Percentiles rank a stretch among this genome's conserved stretches.
These are phyloP conservation scores for Pogonus chalceus DNA, from an alignment of 1,140 invertebrate genomes.

Conservation along the genomic window DNA sequence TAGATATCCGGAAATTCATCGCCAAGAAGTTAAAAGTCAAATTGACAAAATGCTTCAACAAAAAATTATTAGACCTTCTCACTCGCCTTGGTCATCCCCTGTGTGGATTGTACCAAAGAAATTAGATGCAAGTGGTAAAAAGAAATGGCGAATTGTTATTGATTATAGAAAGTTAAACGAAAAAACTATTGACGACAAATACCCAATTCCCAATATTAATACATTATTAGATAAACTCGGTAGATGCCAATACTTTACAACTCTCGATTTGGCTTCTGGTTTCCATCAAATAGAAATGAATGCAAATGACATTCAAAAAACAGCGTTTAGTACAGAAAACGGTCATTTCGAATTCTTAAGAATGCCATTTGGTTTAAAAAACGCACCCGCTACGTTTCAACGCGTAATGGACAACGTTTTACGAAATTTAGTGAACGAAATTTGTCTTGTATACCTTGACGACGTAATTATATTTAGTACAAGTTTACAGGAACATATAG, in stretches of 20 bases:
- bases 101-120: slow-evolving; percentile 30
- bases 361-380: slow-evolving; percentile 33
- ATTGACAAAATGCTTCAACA: too few species aligned
- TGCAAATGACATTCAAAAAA: slow-evolving; percentile 28
- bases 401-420: slow-evolving; percentile 33
- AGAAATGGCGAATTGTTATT: slow-evolving; percentile 16
- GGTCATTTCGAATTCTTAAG: slow-evolving; percentile 32
- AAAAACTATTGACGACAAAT: slow-evolving; percentile 16
- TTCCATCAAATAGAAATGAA: slow-evolving; percentile 40
- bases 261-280: slow-evolving; percentile 35
- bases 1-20: too few species aligned
- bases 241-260: slow-evolving; percentile 29
- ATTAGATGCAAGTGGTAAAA: slow-evolving; percentile 16
- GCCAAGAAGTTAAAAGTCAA: too few species aligned
- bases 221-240: slow-evolving; percentile 32
- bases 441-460: slow-evolving; percentile 31
- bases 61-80: too few species aligned
- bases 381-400: slow-evolving; percentile 35
- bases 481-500: slow-evolving; percentile 19
- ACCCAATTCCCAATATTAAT: slow-evolving; percentile 16
- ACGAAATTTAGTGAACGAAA: slow-evolving; percentile 21
- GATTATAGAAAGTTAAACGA: slow-evolving; percentile 18
- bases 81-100: too few species aligned
- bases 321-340: slow-evolving; percentile 29
- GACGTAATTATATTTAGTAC: slow-evolving; percentile 22